phyloP scores from a whole-genome alignment of 1,140 invertebrate species.

The Hermetia illucens region DNA sequence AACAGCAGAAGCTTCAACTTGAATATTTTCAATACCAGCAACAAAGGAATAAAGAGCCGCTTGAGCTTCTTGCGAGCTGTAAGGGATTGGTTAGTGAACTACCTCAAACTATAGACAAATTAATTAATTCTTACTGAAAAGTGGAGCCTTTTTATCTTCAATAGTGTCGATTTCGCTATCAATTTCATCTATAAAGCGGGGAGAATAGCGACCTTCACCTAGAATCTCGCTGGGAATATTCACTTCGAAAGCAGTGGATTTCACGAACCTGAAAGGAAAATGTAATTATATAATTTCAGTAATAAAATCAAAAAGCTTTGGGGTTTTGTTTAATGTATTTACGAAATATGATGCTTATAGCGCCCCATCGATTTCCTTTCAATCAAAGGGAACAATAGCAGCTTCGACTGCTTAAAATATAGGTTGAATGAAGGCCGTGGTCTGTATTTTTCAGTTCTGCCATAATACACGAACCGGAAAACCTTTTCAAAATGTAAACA shows the following conservation, averaged over 20 bases:
- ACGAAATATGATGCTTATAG: too few species aligned
- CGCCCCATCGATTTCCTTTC: too few species aligned
- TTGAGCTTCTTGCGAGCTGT: constrained; percentile 61
- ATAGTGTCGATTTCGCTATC: constrained; percentile 64
- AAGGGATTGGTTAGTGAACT: constrained; percentile 13
- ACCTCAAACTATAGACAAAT: not conserved
- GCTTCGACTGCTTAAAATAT: too few species aligned
- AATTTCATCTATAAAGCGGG: constrained; percentile 67
- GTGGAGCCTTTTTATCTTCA: constrained; percentile 60
- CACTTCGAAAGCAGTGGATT: constrained; percentile 59
- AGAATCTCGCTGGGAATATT: constrained; percentile 52
- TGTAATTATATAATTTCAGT: too few species aligned
- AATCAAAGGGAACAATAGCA: too few species aligned
- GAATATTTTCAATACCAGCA: constrained; percentile 67
- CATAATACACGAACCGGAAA: too few species aligned
- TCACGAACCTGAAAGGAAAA: constrained; percentile 43
- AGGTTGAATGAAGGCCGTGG: too few species aligned
- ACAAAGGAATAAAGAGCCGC: constrained; percentile 66
- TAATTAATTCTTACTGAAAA: constrained; percentile 53
- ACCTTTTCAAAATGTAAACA: too few species aligned
- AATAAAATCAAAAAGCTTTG: too few species aligned
- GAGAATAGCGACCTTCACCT: constrained; percentile 52
- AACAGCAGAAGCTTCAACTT: constrained; percentile 68
- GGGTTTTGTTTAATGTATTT: too few species aligned
- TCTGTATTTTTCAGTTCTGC: too few species aligned